Evolutionary conservation across 2,797 vertebrate species (phyloP).

Genomic region (Botia almorhae): DNA sequence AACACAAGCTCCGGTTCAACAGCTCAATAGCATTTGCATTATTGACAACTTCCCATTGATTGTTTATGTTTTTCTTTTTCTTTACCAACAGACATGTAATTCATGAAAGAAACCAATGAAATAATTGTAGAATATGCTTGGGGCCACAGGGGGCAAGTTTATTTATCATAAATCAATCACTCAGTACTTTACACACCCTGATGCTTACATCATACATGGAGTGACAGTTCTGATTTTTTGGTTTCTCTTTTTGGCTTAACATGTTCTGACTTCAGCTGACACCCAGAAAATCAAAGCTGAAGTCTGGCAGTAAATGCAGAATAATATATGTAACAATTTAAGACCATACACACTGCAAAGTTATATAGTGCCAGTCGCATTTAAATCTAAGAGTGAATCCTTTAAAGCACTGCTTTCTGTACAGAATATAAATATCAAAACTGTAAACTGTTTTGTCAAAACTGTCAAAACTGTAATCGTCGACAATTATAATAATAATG

Average conservation of each 20-base stretch:
- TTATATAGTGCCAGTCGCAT: too few species aligned
- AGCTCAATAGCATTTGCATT: slow-evolving; percentile 6
- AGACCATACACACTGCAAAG: too few species aligned
- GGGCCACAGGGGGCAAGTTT: slow-evolving; percentile 19
- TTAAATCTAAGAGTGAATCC: too few species aligned
- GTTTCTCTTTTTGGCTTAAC: neutral
- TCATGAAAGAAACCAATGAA: slow-evolving; percentile 17
- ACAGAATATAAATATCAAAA: too few species aligned
- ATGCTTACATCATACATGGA: neutral
- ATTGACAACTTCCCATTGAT: slow-evolving; percentile 27
- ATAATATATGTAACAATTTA: too few species aligned
- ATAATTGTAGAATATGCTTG: slow-evolving; percentile 7
- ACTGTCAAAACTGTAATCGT: too few species aligned
- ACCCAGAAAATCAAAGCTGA: neutral
- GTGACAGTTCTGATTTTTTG: neutral
- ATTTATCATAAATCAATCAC: slow-evolving; percentile 31
- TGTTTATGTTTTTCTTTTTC: slow-evolving; percentile 15
- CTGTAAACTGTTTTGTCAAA: too few species aligned
- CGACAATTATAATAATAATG: too few species aligned
- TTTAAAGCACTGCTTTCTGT: too few species aligned
- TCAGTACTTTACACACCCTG: neutral
- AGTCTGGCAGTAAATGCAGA: neutral
- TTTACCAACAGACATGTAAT: slow-evolving; percentile 7
- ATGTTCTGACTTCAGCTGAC: neutral
- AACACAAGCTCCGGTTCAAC: slow-evolving; percentile 33